Evolutionary conservation across 2,797 vertebrate genomes (phyloP), one percentile per base, ranked within the genome.

Genomic region (Carapus acus): DNA sequence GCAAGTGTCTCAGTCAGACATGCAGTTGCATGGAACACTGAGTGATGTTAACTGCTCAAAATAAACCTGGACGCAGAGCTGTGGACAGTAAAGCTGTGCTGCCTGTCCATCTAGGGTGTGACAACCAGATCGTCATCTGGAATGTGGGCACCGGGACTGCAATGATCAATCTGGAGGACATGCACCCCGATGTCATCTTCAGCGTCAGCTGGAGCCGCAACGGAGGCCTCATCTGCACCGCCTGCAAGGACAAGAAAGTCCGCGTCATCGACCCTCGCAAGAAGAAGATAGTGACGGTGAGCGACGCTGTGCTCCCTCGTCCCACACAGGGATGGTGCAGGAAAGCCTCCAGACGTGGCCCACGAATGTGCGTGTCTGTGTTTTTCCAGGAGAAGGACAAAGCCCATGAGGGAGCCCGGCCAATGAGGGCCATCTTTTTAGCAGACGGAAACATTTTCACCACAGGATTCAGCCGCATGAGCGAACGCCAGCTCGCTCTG

Each of bases 401-500:
- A 68, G 93, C 96, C 21, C 96, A 99, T 0, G 94, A 98, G 74
- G 96, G 96, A 38, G 93, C 94, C 0, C 86, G 96, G 13, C 96
- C 96, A 21, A 98, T 98, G 91, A 86, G 94, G 50, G 96, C 96
- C 27, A 97, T 99, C 81, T 99, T 99, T 82, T 87, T 98, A 34
- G 86, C 92, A 0, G 91, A 98, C 0, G 96, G 94, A 45, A 97
- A 94, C 18, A 89, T 99, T 81, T 97, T 99, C 85, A 99, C 96
- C 60, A 99, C 96, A 0, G 96, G 96, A 23, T 99, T 99, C 81
- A 98, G 94, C 84, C 94, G 96, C 83, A 98, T 99, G 96, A 99
- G 96, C 0, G 96, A 98, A 71, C 89, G 96, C 67, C 96, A 99
- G 85, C 90, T 99, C 18, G 96, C 93, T 0, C 89, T 99, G 58